A percentile compares a stretch with the other conserved stretches of the same genome.
These are phyloP conservation scores for Scrobipalpa costella DNA, from an alignment of 2,888 invertebrate species.

Conservation along the genomic window DNA sequence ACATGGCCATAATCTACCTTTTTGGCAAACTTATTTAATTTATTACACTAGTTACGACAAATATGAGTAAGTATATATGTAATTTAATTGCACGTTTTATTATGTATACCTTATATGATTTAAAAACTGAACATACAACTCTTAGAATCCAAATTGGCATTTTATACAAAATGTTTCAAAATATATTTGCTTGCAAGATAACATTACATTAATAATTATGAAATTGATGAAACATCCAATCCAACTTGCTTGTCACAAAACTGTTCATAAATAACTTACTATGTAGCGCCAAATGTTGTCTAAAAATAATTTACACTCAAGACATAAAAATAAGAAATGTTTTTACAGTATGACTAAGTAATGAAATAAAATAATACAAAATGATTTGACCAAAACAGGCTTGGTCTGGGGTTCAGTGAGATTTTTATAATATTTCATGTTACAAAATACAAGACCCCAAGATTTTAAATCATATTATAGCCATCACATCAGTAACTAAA, in stretches of 20 bases:
- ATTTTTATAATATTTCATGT: background rate
- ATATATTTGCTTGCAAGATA: too few species aligned
- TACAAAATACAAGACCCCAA: constrained; percentile 34
- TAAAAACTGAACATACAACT: too few species aligned
- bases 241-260: too few species aligned
- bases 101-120: too few species aligned
- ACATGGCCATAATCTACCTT: constrained; percentile 47
- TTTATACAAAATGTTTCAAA: too few species aligned
- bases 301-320: constrained; percentile 45
- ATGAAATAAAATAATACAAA: constrained; percentile 31
- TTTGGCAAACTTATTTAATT: constrained; percentile 59
- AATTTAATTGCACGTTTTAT: constrained; percentile 26
- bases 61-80: constrained; percentile 38
- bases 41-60: background rate
- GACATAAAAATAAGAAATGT: constrained; percentile 44
- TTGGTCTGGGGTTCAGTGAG: background rate
- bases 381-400: constrained; percentile 34
- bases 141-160: too few species aligned
- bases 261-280: too few species aligned
- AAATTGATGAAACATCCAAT: too few species aligned
- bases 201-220: too few species aligned
- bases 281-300: constrained; percentile 8
- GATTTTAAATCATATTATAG: constrained; percentile 25
- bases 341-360: constrained; percentile 40
- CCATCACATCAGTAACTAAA: background rate